phyloP scores from a whole-genome alignment of 2,888 invertebrate species.

The Seira ritae region DNA sequence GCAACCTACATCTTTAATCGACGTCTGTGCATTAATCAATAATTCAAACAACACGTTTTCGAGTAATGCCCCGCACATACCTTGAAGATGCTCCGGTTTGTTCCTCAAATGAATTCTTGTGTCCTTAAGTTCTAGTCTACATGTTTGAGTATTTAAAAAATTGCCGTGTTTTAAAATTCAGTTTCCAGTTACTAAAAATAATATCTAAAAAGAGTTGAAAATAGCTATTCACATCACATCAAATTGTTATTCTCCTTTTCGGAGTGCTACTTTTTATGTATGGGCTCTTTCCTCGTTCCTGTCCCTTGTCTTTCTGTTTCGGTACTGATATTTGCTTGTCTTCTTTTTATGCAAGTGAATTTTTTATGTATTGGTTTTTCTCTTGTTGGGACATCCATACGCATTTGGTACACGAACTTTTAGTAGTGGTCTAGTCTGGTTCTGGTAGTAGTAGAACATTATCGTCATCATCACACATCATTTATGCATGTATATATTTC shows the following conservation, averaged over 20 bases:
- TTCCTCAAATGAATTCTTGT: neutral
- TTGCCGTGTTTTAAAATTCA: neutral
- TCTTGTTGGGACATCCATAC: conserved; percentile 3
- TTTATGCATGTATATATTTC: conserved; percentile 13
- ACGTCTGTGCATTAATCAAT: too few relatives aligned
- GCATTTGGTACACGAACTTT: neutral
- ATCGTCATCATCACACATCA: conserved; percentile 17
- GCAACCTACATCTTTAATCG: too few relatives aligned
- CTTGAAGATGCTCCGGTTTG: neutral
- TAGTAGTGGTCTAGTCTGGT: neutral
- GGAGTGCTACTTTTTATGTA: neutral
- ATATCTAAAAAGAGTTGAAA: neutral
- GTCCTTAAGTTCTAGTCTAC: neutral
- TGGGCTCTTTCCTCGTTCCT: conserved; percentile 66
- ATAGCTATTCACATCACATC: neutral
- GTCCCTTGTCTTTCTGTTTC: conserved; percentile 60
- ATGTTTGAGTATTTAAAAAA: neutral
- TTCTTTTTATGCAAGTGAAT: conserved; percentile 19
- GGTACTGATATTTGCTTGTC: conserved; percentile 50
- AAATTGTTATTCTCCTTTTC: neutral
- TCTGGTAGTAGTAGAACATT: neutral
- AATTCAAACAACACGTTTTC: too few relatives aligned
- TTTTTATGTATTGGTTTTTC: conserved; percentile 44
- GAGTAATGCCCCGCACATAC: neutral
- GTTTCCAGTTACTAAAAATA: neutral